These are phyloP conservation scores for Colius striatus DNA, from an alignment of 2,113 vertebrate genomes.

Conservation along the genomic window DNA sequence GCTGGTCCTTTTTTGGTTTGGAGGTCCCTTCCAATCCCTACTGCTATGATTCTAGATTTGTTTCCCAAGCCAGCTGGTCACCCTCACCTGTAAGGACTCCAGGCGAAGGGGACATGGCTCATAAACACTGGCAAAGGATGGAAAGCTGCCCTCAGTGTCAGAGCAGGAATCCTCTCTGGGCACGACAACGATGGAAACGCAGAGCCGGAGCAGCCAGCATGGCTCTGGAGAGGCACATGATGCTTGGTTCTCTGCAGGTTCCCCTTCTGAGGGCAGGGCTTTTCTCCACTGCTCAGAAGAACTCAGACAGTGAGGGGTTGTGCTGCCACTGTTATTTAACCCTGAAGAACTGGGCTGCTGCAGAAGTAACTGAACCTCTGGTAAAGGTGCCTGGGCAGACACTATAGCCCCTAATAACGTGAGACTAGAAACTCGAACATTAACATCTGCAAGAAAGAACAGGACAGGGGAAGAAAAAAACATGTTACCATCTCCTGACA, in stretches of 20 bases:
- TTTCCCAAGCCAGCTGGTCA: not conserved
- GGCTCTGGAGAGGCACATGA: not conserved
- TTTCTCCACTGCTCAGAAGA: slow-evolving; percentile 78
- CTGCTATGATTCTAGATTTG: no score
- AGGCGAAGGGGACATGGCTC: slow-evolving; percentile 91
- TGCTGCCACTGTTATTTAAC: slow-evolving; percentile 14
- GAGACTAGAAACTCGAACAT: slow-evolving; percentile 92
- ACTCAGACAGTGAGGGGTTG: slow-evolving; percentile 59
- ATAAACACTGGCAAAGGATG: slow-evolving; percentile 1
- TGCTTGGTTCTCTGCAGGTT: not conserved
- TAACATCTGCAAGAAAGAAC: slow-evolving; percentile 84
- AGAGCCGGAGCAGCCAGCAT: slow-evolving; percentile 90
- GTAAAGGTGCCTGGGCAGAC: slow-evolving; percentile 88
- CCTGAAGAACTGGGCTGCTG: slow-evolving; percentile 83
- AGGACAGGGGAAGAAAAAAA: not conserved
- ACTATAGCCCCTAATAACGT: slow-evolving; percentile 89
- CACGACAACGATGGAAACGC: slow-evolving; percentile 81
- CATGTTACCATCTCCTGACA: not conserved
- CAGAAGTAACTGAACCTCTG: slow-evolving; percentile 91
- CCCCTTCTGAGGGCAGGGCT: not conserved
- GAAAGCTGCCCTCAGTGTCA: slow-evolving; percentile 74
- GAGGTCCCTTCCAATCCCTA: no score
- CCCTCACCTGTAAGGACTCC: slow-evolving; percentile 91
- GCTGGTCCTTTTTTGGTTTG: not conserved
- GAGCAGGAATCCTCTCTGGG: slow-evolving; percentile 86